Percentiles rank a stretch among this genome's conserved stretches.
phyloP scores from a whole-genome alignment of 2,113 vertebrate species.

The Rhinopomastus cyanomelas region DNA sequence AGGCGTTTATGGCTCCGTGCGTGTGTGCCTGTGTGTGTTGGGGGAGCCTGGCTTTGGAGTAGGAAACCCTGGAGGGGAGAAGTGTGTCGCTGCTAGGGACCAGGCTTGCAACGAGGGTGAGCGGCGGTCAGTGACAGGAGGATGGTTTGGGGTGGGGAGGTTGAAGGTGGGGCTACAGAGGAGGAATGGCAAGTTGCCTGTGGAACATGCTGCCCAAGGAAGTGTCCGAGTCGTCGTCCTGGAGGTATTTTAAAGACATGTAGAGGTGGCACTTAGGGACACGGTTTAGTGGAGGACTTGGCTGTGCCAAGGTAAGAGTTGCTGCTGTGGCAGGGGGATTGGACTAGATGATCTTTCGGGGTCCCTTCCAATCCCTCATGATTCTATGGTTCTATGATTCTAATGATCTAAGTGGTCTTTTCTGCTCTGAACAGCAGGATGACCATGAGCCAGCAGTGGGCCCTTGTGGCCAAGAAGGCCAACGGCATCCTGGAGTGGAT shows the following conservation, averaged over 20 bases:
- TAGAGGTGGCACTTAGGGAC: not conserved
- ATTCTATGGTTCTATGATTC: too few relatives aligned
- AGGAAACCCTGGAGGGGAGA: not conserved
- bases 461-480: too few relatives aligned
- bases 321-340: too few relatives aligned
- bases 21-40: not conserved
- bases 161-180: not conserved
- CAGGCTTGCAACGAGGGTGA: not conserved
- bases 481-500: too few relatives aligned
- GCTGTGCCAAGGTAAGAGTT: not conserved
- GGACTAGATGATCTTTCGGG: too few relatives aligned
- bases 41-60: not conserved
- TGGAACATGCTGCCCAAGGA: not conserved
- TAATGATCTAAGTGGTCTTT: not conserved
- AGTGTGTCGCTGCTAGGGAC: not conserved
- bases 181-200: not conserved
- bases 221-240: too few relatives aligned
- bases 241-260: not conserved
- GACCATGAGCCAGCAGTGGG: too few relatives aligned
- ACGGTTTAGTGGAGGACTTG: not conserved
- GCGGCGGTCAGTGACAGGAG: fast-evolving
- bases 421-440: not conserved
- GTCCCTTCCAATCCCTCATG: too few relatives aligned
- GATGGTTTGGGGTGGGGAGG: not conserved
- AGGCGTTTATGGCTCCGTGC: not conserved